Evolutionary conservation across 2,888 invertebrate species (phyloP).

Genomic region (Lycophotia porphyrea): DNA sequence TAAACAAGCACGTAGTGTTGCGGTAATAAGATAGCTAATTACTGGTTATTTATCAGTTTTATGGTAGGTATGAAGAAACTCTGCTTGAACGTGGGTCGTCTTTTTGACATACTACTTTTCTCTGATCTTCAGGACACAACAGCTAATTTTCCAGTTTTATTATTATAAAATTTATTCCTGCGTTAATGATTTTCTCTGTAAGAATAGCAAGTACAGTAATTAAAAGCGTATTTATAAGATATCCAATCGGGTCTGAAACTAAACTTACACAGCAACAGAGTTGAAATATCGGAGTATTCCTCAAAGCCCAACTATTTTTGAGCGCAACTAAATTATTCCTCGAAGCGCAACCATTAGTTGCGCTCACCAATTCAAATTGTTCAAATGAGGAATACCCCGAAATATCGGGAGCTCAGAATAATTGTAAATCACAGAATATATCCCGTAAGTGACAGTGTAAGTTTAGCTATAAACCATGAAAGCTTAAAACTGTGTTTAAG

Average conservation of each 20-base stretch:
- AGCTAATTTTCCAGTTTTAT: neutral
- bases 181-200: neutral
- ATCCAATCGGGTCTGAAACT: neutral
- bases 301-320: too few relatives aligned
- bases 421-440: too few relatives aligned
- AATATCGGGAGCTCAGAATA: too few relatives aligned
- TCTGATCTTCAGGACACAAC: neutral
- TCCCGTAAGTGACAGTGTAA: too few relatives aligned
- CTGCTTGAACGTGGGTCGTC: neutral
- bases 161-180: neutral
- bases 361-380: too few relatives aligned
- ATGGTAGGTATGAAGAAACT: slow-evolving; percentile 1
- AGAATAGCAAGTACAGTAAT: neutral
- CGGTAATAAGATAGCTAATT: slow-evolving; percentile 37
- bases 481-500: too few relatives aligned
- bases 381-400: too few relatives aligned
- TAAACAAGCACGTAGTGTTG: slow-evolving; percentile 1
- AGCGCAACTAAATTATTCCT: too few relatives aligned
- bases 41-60: slow-evolving; percentile 18
- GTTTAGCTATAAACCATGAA: too few relatives aligned
- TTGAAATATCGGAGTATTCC: too few relatives aligned
- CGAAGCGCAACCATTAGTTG: too few relatives aligned
- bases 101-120: neutral
- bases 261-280: neutral
- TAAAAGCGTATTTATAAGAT: neutral